Evolutionary conservation across 2,888 invertebrate species (phyloP), one percentile per base, ranked within the genome.

Genomic region (Pherbina coryleti): DNA sequence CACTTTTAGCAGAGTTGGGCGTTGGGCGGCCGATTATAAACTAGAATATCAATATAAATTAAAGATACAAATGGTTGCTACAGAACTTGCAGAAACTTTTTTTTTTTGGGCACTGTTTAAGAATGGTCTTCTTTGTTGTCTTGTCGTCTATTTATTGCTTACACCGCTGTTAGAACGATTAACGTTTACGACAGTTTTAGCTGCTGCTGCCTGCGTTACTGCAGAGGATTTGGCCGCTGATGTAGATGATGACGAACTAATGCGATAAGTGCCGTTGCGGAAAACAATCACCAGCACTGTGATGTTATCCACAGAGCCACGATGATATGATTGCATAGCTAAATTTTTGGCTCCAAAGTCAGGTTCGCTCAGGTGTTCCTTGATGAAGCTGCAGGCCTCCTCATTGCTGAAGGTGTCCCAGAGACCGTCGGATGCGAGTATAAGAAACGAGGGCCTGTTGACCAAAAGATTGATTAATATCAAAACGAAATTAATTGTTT

Each of bases 391-490:
- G 17, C 97, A 94, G 34, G 98, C 98, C 90, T 98, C 98, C 88
- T 98, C 97, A 90, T 98, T 98, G 62, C 94, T 92, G 88, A 98
- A 97, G 25, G 97, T 97, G 88, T 98, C 98, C 98, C 98, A 98
- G 49, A 98, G 91, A 2, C 98, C 98, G 91, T 98, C 98, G 0
- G 97, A 96, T 17, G 98, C 98, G 78, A 98, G 91, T 80, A 98
- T 94, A 83, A 98, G 90, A 90, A 98, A 98, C 91, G 94, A 93
- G 0, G 97, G 97, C 86, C 90, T 90, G 70, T 55, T 34, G 22
- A 31, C 9, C 11, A 19, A 5, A 11, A 2, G 22, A 55, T 55
- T n/a, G n/a, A 55, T 53, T 53, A 19, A 57, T 22, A 22, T 57
- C 22, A 19, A 31, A n/a, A 14, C 8, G 51, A 53, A 53, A 69